A percentile compares a stretch with the other conserved stretches of the same genome.
These are phyloP conservation scores for Atherinosoma microstoma DNA, from an alignment of 2,797 vertebrate species.

Conservation along the genomic window DNA sequence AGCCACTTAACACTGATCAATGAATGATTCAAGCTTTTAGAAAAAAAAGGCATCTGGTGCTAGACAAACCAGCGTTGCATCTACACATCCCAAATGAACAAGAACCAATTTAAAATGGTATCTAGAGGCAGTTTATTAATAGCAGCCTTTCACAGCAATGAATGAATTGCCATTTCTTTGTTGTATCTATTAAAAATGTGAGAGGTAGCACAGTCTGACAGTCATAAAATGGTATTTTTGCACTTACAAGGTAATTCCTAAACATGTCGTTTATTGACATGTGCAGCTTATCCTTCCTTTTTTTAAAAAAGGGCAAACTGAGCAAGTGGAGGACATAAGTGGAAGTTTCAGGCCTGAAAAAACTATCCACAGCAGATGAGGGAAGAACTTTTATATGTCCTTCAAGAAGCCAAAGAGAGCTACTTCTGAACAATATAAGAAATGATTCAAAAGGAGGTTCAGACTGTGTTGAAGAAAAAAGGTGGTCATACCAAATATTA, in stretches of 20 bases:
- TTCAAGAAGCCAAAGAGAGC: neutral
- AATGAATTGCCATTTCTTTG: neutral
- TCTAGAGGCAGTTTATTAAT: neutral
- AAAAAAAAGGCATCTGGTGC: neutral
- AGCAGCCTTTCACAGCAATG: neutral
- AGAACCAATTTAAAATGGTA: neutral
- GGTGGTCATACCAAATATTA: neutral
- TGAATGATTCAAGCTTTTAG: neutral
- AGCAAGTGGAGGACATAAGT: neutral
- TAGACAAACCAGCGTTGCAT: neutral
- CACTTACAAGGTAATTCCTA: neutral
- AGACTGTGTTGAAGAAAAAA: neutral
- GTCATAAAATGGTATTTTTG: neutral
- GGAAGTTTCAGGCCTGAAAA: neutral
- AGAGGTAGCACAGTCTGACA: neutral
- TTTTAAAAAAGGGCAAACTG: neutral
- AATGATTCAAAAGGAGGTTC: neutral
- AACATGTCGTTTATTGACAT: neutral
- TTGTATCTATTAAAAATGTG: neutral
- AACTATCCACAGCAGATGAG: neutral
- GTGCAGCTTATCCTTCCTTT: neutral
- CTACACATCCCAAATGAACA: neutral
- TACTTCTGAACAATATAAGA: neutral
- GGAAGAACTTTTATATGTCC: neutral
- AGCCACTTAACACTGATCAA: neutral